Percentiles rank a stretch among this genome's conserved stretches.
Conservation (phyloP, 2,113 vertebrate genomes). For the Acrocephalus arundinaceus region DNA sequence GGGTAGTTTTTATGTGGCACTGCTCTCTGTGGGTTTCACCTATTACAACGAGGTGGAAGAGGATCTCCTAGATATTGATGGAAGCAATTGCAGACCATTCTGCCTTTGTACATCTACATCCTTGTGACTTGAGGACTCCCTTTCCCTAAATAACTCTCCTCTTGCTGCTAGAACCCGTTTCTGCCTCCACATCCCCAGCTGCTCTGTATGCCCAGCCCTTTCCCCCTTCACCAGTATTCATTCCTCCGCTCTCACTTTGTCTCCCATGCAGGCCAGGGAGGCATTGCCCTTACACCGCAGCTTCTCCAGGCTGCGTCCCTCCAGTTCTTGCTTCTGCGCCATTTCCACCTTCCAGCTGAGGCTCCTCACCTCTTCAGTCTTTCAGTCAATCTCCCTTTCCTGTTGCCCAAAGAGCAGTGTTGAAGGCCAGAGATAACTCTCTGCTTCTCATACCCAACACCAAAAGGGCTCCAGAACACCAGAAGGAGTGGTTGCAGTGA, state of each 20-base stretch:
- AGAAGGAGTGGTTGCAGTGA: background rate
- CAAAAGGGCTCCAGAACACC: background rate
- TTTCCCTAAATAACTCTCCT: background rate
- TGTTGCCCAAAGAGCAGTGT: background rate
- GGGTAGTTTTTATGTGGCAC: background rate
- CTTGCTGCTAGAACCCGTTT: background rate
- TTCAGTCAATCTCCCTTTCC: background rate
- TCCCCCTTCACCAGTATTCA: background rate
- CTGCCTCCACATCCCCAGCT: background rate
- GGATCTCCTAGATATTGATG: background rate
- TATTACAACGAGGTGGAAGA: background rate
- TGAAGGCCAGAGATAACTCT: background rate
- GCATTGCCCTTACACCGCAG: background rate
- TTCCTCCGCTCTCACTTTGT: background rate
- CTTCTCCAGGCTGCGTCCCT: background rate
- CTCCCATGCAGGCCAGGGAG: background rate
- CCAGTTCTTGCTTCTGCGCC: background rate
- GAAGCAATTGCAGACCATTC: background rate
- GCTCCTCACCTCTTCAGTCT: background rate
- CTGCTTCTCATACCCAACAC: background rate
- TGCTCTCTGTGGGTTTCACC: background rate
- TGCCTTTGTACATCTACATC: background rate
- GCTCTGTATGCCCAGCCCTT: background rate
- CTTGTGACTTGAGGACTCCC: background rate
- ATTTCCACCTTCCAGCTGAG: background rate